Evolutionary conservation across 2,113 vertebrate genomes (phyloP).

Genomic region (Leuciscus idus): DNA sequence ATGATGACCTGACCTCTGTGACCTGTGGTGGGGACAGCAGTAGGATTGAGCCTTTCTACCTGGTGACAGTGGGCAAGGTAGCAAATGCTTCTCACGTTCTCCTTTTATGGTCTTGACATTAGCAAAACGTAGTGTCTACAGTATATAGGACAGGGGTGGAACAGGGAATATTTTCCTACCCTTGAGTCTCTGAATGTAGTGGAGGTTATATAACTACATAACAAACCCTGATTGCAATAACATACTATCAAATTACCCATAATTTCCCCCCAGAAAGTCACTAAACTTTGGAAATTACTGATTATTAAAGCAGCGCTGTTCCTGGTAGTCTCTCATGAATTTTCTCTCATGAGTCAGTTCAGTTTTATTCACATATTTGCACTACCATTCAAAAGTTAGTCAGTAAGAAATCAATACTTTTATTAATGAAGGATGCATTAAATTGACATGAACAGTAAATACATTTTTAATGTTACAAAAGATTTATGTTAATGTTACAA

Average conservation of each 20-base stretch:
- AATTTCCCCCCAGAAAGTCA: constrained; percentile 41
- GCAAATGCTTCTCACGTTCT: background rate
- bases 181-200: background rate
- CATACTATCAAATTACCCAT: constrained; percentile 13
- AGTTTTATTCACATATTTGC: background rate
- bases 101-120: background rate
- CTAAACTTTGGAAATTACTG: background rate
- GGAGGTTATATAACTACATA: constrained; percentile 1
- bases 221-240: constrained; percentile 28
- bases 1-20: background rate
- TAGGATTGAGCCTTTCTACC: background rate
- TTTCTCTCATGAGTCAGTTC: background rate
- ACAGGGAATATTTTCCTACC: background rate
- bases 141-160: background rate
- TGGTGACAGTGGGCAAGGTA: background rate
- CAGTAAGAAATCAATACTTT: background rate
- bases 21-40: background rate
- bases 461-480: background rate
- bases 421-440: background rate
- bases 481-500: background rate
- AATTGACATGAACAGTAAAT: background rate
- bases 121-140: background rate
- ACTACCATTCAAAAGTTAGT: background rate
- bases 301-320: background rate
- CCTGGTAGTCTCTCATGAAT: background rate